Evolutionary conservation across 2,888 invertebrate species (phyloP).

Genomic region (Pheosia tremula): DNA sequence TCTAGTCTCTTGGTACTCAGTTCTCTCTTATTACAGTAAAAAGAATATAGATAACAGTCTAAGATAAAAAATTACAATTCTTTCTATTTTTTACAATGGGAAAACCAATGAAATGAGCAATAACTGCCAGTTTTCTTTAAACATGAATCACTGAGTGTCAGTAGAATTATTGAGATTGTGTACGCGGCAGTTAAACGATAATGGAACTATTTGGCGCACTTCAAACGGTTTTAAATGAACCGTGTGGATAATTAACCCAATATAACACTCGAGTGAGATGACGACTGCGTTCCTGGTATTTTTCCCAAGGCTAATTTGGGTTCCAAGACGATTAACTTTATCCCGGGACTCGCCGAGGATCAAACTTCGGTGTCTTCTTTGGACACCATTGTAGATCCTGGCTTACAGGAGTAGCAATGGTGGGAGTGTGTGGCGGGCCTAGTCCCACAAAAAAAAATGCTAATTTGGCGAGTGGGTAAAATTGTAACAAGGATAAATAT

Average conservation of each 20-base stretch:
- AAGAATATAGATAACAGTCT: too few relatives aligned
- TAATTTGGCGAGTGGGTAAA: background rate
- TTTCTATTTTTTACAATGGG: background rate
- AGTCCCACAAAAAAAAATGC: too few relatives aligned
- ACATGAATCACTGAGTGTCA: background rate
- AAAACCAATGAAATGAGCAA: background rate
- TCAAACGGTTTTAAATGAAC: background rate
- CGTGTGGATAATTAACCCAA: background rate
- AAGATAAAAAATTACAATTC: too few relatives aligned
- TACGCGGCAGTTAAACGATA: background rate
- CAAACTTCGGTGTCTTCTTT: too few relatives aligned
- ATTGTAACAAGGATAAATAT: too few relatives aligned
- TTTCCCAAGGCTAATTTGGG: background rate
- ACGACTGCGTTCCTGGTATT: background rate
- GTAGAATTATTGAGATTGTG: background rate
- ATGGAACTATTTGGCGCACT: background rate
- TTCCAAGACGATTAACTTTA: too few relatives aligned
- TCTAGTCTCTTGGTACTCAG: too few relatives aligned
- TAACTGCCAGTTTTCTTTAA: background rate
- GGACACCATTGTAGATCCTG: too few relatives aligned
- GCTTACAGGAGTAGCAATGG: too few relatives aligned
- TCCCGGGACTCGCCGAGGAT: too few relatives aligned
- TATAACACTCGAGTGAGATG: background rate
- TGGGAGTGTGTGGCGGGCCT: too few relatives aligned
- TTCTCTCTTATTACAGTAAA: too few relatives aligned